These are phyloP conservation scores for Sebastes steindachneri DNA, from an alignment of 2,797 vertebrate species.

Conservation along the genomic window DNA sequence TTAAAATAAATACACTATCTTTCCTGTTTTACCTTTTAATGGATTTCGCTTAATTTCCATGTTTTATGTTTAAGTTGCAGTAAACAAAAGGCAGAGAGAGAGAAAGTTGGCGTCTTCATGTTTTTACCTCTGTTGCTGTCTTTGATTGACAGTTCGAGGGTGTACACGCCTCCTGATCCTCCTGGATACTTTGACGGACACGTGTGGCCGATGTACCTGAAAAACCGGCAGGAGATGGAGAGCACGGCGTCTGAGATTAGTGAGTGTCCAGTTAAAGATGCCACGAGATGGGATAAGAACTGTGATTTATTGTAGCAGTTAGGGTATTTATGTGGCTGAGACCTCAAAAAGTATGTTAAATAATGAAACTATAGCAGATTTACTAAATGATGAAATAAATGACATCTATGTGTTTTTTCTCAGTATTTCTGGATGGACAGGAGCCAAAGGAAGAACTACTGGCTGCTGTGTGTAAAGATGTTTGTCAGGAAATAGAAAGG, in stretches of 20 bases:
- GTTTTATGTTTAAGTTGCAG: background rate
- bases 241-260: conserved; percentile 77
- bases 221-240: conserved; percentile 87
- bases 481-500: conserved; percentile 79
- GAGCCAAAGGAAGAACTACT: conserved; percentile 86
- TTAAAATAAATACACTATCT: background rate
- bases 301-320: background rate
- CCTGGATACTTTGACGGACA: conserved; percentile 92
- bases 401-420: background rate
- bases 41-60: background rate
- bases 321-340: background rate
- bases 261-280: conserved; percentile 61
- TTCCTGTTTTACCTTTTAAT: background rate
- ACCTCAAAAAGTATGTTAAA: background rate
- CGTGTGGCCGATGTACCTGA: conserved; percentile 96
- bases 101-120: background rate
- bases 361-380: background rate
- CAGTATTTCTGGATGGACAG: conserved; percentile 91
- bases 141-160: conserved; percentile 81
- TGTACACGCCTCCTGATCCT: conserved; percentile 90
- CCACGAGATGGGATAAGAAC: background rate
- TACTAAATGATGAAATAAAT: background rate
- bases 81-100: background rate
- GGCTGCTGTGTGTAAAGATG: conserved; percentile 80
- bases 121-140: background rate